Evolutionary conservation across 2,113 vertebrate genomes (phyloP), one percentile per base, ranked within the genome.

Genomic region (Hippocampus barbouri): DNA sequence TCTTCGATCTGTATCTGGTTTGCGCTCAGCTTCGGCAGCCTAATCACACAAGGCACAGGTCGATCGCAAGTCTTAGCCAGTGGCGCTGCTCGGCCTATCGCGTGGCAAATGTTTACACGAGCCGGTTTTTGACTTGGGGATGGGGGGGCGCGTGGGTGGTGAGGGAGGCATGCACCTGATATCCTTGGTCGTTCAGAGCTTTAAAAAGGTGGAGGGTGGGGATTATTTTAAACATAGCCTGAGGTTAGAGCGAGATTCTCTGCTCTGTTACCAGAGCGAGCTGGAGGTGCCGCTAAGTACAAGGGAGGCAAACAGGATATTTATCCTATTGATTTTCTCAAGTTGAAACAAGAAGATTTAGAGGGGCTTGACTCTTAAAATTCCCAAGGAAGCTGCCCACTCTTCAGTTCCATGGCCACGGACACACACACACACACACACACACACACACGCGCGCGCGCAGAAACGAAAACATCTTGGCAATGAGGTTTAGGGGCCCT

Each of bases 171-270:
- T 67, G 80, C 92, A 92, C 88, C 87, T 89, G 88, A 88, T 89
- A 90, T 90, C 87, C 80, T 74, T 43, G 74, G 68, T 86, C 83
- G 87, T 90, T 91, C 86, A 89, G 76, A 84, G 83, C 81, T 78
- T 47, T 70, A 80, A 85, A 85, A 83, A 70, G 21, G 41, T 85
- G 87, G 91, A 81, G 82, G 81, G 68, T 62, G 85, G 88, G 85
- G 87, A 91, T 92, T 91, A 90, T 90, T 88, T 92, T 92, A 93
- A 92, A 90, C 83, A 92, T 91, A 89, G 91, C 92, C 92, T 70
- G 90, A 92, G 91, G 92, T 91, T 80, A 87, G 70, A 87, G 86
- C 71, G 77, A 89, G 87, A 89, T 90, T 88, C 89, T 88, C 74
- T 71, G 87, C 89, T 90, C 85, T 69, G 70, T 88, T 87, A 87